phyloP scores from a whole-genome alignment of 2,888 invertebrate species.

The Tromatobia lineatoria region DNA sequence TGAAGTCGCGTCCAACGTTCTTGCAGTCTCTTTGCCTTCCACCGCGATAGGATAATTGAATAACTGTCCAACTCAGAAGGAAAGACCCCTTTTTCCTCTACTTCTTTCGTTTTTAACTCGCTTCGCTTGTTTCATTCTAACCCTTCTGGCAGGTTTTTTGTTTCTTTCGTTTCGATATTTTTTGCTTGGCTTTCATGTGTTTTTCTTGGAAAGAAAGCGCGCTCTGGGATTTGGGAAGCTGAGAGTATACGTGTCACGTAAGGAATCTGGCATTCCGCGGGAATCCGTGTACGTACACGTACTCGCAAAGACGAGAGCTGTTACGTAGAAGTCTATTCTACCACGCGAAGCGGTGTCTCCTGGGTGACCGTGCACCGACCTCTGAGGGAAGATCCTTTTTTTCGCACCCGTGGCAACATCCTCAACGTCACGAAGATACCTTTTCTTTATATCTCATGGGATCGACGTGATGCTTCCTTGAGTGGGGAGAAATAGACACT shows the following conservation, averaged over 20 bases:
- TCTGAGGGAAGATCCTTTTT: slow-evolving; percentile 29
- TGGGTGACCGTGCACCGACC: slow-evolving; percentile 50
- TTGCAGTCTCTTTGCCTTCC: neutral
- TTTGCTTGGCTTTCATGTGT: slow-evolving; percentile 13
- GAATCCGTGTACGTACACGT: slow-evolving; percentile 42
- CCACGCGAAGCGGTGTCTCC: slow-evolving; percentile 32
- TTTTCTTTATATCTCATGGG: slow-evolving; percentile 29
- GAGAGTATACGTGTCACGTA: slow-evolving; percentile 58
- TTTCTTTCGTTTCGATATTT: slow-evolving; percentile 15
- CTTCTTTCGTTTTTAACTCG: neutral
- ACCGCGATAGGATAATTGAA: slow-evolving; percentile 26
- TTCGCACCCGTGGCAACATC: slow-evolving; percentile 41
- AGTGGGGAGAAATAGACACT: slow-evolving; percentile 20
- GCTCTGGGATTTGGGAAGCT: slow-evolving; percentile 30
- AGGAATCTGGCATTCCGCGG: slow-evolving; percentile 57
- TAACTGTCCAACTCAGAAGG: slow-evolving; percentile 9
- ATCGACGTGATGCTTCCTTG: slow-evolving; percentile 38
- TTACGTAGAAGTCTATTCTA: slow-evolving; percentile 41
- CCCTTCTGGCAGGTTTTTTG: neutral
- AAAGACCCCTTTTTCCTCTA: neutral
- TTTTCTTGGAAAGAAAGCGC: slow-evolving; percentile 30
- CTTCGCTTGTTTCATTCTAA: neutral
- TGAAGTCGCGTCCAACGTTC: slow-evolving; percentile 10
- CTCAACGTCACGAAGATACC: slow-evolving; percentile 43
- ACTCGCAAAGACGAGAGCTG: slow-evolving; percentile 18